These are phyloP conservation scores for Amphimallon solstitiale DNA, from an alignment of 2,888 invertebrate genomes.

Conservation along the genomic window DNA sequence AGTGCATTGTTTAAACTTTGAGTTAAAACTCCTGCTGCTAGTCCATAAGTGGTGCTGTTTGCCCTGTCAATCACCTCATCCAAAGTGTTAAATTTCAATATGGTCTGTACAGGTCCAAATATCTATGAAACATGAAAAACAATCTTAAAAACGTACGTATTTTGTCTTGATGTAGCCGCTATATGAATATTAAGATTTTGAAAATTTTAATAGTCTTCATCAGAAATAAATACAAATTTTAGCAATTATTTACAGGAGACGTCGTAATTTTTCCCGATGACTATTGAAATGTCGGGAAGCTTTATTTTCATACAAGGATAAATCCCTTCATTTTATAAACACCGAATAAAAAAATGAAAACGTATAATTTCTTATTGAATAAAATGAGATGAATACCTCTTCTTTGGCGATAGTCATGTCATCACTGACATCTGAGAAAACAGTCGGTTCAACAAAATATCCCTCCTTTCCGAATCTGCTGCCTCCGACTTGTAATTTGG, in stretches of 20 bases:
- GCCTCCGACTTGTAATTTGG: constrained; percentile 81
- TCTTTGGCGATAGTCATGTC: constrained; percentile 80
- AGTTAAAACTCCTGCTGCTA: constrained; percentile 86
- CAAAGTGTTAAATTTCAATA: constrained; percentile 81
- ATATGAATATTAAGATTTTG: too few relatives aligned
- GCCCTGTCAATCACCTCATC: constrained; percentile 86
- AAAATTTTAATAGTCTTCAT: too few relatives aligned
- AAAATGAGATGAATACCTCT: constrained; percentile 66
- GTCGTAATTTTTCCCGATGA: too few relatives aligned
- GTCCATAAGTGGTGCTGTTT: constrained; percentile 82
- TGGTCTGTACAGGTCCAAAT: constrained; percentile 90
- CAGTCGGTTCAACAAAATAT: constrained; percentile 81
- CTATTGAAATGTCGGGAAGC: too few relatives aligned
- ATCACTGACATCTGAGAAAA: constrained; percentile 81
- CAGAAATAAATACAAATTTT: too few relatives aligned
- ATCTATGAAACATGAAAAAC: constrained; percentile 78
- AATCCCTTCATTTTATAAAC: too few relatives aligned
- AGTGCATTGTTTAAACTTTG: constrained; percentile 81
- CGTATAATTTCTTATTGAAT: neutral
- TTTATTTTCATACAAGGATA: too few relatives aligned
- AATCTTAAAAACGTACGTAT: too few relatives aligned
- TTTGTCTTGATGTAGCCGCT: too few relatives aligned
- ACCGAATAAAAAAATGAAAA: too few relatives aligned
- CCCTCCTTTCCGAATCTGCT: constrained; percentile 74
- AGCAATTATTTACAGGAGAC: too few relatives aligned